phyloP scores from a whole-genome alignment of 2,888 invertebrate species.

The Rhingia rostrata region DNA sequence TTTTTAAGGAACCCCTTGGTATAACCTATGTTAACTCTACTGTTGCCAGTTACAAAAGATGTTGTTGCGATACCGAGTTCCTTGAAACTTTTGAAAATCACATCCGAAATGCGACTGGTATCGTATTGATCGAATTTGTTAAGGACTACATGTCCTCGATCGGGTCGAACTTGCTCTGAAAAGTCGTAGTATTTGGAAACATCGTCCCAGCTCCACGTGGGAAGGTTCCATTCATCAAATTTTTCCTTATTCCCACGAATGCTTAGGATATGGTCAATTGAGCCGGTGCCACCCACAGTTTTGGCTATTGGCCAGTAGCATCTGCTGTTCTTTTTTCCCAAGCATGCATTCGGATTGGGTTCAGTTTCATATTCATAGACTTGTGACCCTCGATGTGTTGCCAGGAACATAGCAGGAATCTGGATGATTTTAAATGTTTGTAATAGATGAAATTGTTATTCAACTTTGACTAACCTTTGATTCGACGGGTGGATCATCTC shows the following conservation, averaged over 20 bases:
- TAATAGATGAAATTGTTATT: not conserved
- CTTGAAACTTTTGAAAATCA: conserved; percentile 82
- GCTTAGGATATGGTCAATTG: conserved; percentile 87
- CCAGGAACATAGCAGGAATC: conserved; percentile 76
- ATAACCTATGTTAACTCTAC: conserved; percentile 84
- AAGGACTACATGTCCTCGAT: conserved; percentile 82
- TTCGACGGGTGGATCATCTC: conserved; percentile 83
- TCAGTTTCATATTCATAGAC: conserved; percentile 79
- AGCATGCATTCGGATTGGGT: conserved; percentile 76
- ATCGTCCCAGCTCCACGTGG: conserved; percentile 89
- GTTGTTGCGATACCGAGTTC: conserved; percentile 83
- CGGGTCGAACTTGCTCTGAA: conserved; percentile 83
- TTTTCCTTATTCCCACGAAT: conserved; percentile 86
- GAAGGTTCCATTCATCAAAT: conserved; percentile 88
- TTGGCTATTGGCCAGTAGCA: conserved; percentile 86
- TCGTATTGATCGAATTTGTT: conserved; percentile 79
- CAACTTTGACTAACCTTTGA: conserved; percentile 78
- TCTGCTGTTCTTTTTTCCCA: conserved; percentile 76
- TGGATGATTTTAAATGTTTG: conserved; percentile 45
- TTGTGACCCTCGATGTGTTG: conserved; percentile 76
- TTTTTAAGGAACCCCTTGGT: conserved; percentile 84
- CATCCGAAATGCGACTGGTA: conserved; percentile 70
- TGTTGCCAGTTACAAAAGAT: conserved; percentile 80
- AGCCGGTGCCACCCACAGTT: conserved; percentile 87
- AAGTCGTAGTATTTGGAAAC: conserved; percentile 91